These are phyloP conservation scores for Calameuta pallipes DNA, from an alignment of 2,888 invertebrate species.

Conservation along the genomic window DNA sequence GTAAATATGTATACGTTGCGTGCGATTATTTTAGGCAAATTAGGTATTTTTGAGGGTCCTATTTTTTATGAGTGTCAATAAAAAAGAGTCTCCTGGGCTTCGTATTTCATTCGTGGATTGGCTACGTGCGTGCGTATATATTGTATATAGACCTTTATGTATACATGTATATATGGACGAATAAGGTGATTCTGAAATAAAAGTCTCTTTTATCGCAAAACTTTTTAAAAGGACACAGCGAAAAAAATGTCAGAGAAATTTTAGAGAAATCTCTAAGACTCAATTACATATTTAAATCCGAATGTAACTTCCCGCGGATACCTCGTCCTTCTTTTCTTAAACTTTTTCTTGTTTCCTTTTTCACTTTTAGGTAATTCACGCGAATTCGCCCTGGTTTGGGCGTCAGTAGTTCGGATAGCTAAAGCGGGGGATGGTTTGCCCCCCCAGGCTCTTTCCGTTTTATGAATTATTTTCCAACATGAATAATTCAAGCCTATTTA, in stretches of 20 bases:
- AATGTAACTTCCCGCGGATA: neutral
- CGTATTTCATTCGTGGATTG: neutral
- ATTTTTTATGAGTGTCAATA: neutral
- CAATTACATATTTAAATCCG: neutral
- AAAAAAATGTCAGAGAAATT: neutral
- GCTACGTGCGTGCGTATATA: too few species aligned
- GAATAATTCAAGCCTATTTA: slow-evolving; percentile 51
- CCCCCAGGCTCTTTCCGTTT: slow-evolving; percentile 22
- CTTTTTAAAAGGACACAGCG: neutral
- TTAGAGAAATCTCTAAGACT: neutral
- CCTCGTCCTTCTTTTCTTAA: neutral
- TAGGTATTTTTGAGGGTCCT: neutral
- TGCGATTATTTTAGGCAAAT: neutral
- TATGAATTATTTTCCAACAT: slow-evolving; percentile 46
- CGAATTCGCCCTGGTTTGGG: neutral
- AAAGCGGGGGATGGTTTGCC: neutral
- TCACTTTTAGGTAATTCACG: neutral
- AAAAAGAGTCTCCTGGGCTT: neutral
- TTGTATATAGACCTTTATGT: too few species aligned
- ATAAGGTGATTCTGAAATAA: neutral
- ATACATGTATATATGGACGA: neutral
- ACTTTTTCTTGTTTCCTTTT: neutral
- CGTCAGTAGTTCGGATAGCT: neutral
- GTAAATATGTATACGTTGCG: neutral
- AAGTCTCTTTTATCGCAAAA: neutral